Evolutionary conservation across 2,888 invertebrate genomes (phyloP).

Genomic region (Ernsta delagoae): DNA sequence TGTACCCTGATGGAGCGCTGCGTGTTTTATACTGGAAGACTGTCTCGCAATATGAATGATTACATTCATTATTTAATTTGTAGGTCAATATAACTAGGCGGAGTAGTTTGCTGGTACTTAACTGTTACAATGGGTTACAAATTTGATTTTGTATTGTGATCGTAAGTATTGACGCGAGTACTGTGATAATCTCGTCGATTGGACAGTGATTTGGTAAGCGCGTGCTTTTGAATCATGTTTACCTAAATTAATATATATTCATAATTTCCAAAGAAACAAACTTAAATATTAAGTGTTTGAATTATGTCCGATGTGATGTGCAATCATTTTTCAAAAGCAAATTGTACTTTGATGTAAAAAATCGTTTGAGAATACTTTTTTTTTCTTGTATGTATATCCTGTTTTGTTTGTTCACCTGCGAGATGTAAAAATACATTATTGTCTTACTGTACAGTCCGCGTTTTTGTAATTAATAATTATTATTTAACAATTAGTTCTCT

Average conservation of each 20-base stretch:
- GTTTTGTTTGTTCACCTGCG: constrained; percentile 58
- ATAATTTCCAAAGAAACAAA: constrained; percentile 74
- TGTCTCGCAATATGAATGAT: constrained; percentile 29
- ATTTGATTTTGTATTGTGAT: not conserved
- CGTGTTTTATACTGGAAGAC: constrained; percentile 45
- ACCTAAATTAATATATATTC: constrained; percentile 66
- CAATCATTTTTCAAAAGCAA: constrained; percentile 61
- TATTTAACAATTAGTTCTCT: constrained; percentile 57
- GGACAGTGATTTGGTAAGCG: constrained; percentile 52
- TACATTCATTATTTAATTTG: constrained; percentile 1
- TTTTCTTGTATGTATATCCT: constrained; percentile 72
- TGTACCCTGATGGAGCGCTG: constrained; percentile 30
- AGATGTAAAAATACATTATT: constrained; percentile 50
- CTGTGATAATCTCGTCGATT: constrained; percentile 60
- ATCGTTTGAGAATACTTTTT: constrained; percentile 52
- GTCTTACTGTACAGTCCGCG: constrained; percentile 60
- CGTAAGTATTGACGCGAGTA: constrained; percentile 47
- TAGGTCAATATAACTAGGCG: not conserved
- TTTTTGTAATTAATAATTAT: constrained; percentile 49
- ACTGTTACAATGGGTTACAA: not conserved
- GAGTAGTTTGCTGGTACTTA: too few relatives aligned
- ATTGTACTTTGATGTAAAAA: constrained; percentile 61
- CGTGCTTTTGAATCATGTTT: constrained; percentile 57
- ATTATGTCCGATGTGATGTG: constrained; percentile 62
- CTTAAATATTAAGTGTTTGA: constrained; percentile 66